Evolutionary conservation across 2,113 vertebrate genomes (phyloP).

Genomic region (Siphamia tubifer): DNA sequence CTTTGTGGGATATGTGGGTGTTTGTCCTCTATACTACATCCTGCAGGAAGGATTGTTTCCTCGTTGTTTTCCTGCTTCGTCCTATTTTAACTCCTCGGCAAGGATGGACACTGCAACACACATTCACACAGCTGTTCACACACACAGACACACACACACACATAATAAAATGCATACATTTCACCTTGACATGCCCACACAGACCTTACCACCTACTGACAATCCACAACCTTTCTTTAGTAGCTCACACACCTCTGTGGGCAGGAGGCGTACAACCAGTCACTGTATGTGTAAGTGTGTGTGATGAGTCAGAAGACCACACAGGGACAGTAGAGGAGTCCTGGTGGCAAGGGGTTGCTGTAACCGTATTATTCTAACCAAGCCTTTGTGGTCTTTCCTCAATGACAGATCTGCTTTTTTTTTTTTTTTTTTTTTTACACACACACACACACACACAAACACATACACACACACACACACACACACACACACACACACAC

Average conservation of each 20-base stretch:
- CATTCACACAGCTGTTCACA: conserved; percentile 22
- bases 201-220: conserved; percentile 23
- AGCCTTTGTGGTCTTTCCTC: conserved; percentile 54
- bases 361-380: conserved; percentile 62
- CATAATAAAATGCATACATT: background rate
- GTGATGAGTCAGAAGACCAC: conserved; percentile 66
- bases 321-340: conserved; percentile 53
- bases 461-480: conserved; percentile 5
- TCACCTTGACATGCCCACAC: conserved; percentile 24
- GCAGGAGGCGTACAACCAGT: conserved; percentile 19
- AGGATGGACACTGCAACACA: conserved; percentile 43
- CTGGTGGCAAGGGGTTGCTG: conserved; percentile 46
- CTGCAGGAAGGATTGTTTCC: conserved; percentile 73
- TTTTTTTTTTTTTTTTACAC: no score
- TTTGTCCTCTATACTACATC: conserved; percentile 29
- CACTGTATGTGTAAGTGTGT: background rate
- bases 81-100: conserved; percentile 70
- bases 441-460: background rate
- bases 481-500: no score
- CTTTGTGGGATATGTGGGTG: background rate
- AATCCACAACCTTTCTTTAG: conserved; percentile 35
- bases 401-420: conserved; percentile 57
- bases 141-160: background rate
- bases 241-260: conserved; percentile 6
- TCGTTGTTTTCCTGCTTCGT: conserved; percentile 65